Base-by-base conservation (phyloP, 2,888 invertebrate genomes). In the Baccha elongata region DNA sequence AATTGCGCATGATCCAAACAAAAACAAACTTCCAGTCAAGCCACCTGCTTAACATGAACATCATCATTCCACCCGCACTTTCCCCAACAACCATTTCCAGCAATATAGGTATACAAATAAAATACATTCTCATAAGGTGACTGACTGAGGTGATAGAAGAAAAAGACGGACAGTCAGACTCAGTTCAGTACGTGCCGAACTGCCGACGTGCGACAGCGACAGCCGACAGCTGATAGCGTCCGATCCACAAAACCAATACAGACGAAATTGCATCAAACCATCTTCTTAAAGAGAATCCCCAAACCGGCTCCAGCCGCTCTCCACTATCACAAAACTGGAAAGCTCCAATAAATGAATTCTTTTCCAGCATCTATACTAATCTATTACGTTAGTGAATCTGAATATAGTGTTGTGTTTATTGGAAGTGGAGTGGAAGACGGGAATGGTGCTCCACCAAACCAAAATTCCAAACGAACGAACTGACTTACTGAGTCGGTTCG, bases 1-100 rank as follows among this genome's bases (percentile, higher is more conserved):
- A 62, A 53, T 26, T 73, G 83, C 83, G 83, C 83, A 83, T 78
- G 78, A 64, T 11, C 78, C 44, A 68, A 83, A 78, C 68, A 78
- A 64, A 62, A 78, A 72, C 78, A 83, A 46, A 23, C 76, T 76
- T 76, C 81, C 76, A 83, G 62, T 64, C 64, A 15, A 52, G 69
- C 68, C 80, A 80, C 69, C 74, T 80, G 80, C 74, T 55, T 50
- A 40, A n/a, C 50, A 42, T 55, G 42, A 40, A n/a, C 50, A 42
- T n/a, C 44, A 46, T 42, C 44, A 8, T 58, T 15, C 17, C 37
- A 6, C 35, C 46, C 35, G 23, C 67, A 19, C 8, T n/a, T 50
- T 10, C 10, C 26, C 19, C 7, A 6, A 32, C 8, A 7, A 10
- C 11, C 19, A 62, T n/a, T n/a, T n/a, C n/a, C n/a, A n/a, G n/a